These are phyloP conservation scores for Oreochromis aureus DNA, from an alignment of 2,113 vertebrate species.

Conservation along the genomic window DNA sequence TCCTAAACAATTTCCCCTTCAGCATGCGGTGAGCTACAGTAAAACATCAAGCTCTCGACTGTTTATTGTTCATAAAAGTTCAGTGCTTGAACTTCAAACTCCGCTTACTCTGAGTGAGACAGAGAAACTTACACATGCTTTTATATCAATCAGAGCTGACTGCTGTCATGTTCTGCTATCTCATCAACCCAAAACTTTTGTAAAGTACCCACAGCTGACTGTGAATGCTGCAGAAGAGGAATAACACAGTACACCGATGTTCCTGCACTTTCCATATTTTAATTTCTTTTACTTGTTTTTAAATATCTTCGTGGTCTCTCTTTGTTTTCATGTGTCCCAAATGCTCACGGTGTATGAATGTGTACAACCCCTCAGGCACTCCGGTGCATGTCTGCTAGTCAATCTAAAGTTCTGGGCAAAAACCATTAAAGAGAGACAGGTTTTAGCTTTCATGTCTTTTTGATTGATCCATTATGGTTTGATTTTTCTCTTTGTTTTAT, in stretches of 20 bases:
- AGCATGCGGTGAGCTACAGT: background rate
- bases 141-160: background rate
- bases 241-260: background rate
- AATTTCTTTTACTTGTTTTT: background rate
- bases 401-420: background rate
- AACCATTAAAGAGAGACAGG: background rate
- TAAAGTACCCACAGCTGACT: background rate
- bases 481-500: background rate
- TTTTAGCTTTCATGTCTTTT: background rate
- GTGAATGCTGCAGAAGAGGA: background rate
- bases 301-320: background rate
- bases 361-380: background rate
- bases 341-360: background rate
- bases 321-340: background rate
- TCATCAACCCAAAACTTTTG: background rate
- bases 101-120: background rate
- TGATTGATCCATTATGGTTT: fast-evolving
- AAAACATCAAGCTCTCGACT: background rate
- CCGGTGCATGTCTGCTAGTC: background rate
- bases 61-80: background rate
- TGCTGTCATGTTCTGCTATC: background rate
- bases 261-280: background rate
- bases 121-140: background rate
- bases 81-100: background rate
- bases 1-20: background rate